phyloP scores from a whole-genome alignment of 2,888 invertebrate species.

The Nineta flava region DNA sequence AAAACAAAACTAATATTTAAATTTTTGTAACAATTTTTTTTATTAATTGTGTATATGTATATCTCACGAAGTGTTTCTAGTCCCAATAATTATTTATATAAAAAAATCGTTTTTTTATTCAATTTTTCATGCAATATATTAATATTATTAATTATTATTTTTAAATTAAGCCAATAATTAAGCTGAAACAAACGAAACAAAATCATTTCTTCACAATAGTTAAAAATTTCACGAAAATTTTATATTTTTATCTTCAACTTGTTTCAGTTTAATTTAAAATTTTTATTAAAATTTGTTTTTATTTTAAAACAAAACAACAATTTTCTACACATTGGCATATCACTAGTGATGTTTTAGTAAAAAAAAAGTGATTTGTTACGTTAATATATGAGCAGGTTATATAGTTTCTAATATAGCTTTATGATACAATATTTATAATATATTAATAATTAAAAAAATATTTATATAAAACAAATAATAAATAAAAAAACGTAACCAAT shows the following conservation, averaged over 20 bases:
- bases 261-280: background rate
- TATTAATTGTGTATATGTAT: conserved; percentile 3
- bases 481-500: conserved; percentile 3
- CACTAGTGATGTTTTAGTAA: conserved; percentile 5
- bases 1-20: background rate
- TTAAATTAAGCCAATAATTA: background rate
- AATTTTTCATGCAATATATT: background rate
- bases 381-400: conserved; percentile 7
- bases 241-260: background rate
- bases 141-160: background rate
- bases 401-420: conserved; percentile 9
- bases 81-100: conserved; percentile 4
- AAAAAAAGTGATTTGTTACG: conserved; percentile 1
- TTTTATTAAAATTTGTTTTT: background rate
- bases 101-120: background rate
- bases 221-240: background rate
- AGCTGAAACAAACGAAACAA: background rate
- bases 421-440: conserved; percentile 4
- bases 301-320: background rate
- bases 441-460: conserved; percentile 1
- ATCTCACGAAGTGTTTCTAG: conserved; percentile 9
- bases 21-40: conserved; percentile 3
- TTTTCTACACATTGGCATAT: conserved; percentile 7
- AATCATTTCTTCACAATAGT: background rate
- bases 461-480: conserved; percentile 4